A percentile compares a stretch with the other conserved stretches of the same genome.
phyloP scores from a whole-genome alignment of 2,113 vertebrate species.

The Pterocles orientalis region DNA sequence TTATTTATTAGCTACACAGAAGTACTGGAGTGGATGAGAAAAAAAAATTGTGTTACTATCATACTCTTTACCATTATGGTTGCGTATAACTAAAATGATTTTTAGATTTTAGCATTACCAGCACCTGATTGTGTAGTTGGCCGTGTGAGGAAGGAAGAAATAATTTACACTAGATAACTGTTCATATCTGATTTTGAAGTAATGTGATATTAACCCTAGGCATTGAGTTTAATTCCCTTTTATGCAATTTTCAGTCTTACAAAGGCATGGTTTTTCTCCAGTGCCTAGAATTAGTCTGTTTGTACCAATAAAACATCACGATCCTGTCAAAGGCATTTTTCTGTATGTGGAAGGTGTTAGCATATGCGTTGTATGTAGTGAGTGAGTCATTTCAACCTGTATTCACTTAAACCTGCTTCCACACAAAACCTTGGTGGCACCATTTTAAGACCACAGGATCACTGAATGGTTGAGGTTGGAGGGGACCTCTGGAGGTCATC shows the following conservation, averaged over 20 bases:
- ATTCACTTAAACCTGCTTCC: neutral
- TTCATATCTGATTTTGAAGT: conserved; percentile 27
- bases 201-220: neutral
- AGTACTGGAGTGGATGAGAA: neutral
- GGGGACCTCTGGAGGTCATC: neutral
- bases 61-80: conserved; percentile 14
- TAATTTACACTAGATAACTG: neutral
- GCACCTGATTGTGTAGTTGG: neutral
- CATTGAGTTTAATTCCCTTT: neutral
- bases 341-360: neutral
- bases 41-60: neutral
- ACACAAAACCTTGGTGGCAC: neutral
- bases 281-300: neutral
- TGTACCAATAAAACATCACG: neutral
- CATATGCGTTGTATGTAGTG: neutral
- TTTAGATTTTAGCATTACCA: neutral
- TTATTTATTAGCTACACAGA: neutral
- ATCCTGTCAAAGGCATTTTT: neutral
- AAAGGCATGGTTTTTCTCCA: neutral
- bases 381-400: neutral
- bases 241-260: neutral
- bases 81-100: neutral
- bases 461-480: neutral
- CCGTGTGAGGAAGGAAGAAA: neutral
- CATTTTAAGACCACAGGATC: neutral